Evolutionary conservation across 2,797 vertebrate genomes (phyloP), one percentile per base, ranked within the genome.

Genomic region (Vultur gryphus): DNA sequence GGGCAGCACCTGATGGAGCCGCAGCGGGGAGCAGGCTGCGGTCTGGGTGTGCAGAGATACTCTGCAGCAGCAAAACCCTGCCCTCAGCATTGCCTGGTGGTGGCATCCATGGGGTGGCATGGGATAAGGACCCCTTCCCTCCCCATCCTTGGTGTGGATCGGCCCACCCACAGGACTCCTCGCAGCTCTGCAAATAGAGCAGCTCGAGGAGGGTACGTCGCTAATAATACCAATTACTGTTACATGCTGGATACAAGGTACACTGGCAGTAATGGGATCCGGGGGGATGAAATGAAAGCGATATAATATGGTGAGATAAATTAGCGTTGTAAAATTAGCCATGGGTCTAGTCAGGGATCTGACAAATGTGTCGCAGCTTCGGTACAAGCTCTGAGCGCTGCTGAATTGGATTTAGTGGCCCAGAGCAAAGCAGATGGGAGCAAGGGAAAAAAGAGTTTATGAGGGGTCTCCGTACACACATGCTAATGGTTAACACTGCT

Each of bases 161-260:
- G 2, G n/a, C 78, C 71, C 25, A n/a, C 61, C 51, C 70, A 48
- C 5, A 13, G 84, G 91, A 81, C 62, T 96, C 39, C 61, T 95
- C 3, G 3, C 67, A 43, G 79, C 71, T 87, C 92, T 80, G 70
- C 92, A 96, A 93, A 91, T 89, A 96, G 89, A 90, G 86, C 87
- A 83, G 90, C 90, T 92, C 7, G 2, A 92, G 89, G 73, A 92
- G 71, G 59, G 58, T 69, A 87, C n/a, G 3, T 90, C 4, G 16
- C 95, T 97, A 96, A 97, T 97, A 96, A 96, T 89, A 87, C 96
- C 96, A 97, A 97, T 97, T 97, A 97, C 95, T 90, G 66, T 85
- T 96, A 95, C 94, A 92, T 13, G 77, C 88, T 84, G 80, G 92
- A 95, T 96, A 95, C 96, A 96, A 97, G 96, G 97, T 96, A 95